phyloP scores from a whole-genome alignment of 2,113 vertebrate species.

The Tetrao urogallus region DNA sequence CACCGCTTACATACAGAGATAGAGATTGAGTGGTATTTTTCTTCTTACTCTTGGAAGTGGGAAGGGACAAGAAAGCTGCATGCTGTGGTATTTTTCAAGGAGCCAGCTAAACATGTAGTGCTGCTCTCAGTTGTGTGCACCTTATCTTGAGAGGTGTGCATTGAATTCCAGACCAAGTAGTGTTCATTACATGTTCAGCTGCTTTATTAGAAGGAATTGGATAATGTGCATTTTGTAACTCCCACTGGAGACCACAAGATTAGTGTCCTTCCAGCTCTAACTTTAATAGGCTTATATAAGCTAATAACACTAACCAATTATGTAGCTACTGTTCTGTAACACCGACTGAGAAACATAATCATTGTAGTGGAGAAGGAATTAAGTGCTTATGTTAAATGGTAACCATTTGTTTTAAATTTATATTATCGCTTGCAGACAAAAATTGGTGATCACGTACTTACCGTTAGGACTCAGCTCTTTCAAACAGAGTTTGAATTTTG shows the following conservation, averaged over 20 bases:
- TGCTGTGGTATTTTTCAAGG: not conserved
- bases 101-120: not conserved
- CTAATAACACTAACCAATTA: constrained; percentile 1
- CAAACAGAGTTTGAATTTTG: no score
- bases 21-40: not conserved
- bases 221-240: not conserved
- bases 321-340: not conserved
- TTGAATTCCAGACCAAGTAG: not conserved
- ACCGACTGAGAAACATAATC: not conserved
- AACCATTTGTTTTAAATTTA: not conserved
- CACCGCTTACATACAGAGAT: not conserved
- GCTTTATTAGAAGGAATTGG: not conserved
- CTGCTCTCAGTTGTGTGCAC: not conserved
- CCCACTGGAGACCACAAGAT: not conserved
- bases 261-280: not conserved
- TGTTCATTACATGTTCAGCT: not conserved
- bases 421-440: not conserved
- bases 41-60: not conserved
- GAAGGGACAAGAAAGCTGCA: not conserved
- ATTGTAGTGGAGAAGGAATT: not conserved
- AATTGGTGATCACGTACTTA: not conserved
- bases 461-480: not conserved
- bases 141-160: not conserved
- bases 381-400: not conserved
- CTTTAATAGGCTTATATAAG: constrained; percentile 13